Percentiles rank a stretch among this genome's conserved stretches.
These are phyloP conservation scores for Copsychus sechellarum DNA, from an alignment of 2,113 vertebrate genomes.

Conservation along the genomic window DNA sequence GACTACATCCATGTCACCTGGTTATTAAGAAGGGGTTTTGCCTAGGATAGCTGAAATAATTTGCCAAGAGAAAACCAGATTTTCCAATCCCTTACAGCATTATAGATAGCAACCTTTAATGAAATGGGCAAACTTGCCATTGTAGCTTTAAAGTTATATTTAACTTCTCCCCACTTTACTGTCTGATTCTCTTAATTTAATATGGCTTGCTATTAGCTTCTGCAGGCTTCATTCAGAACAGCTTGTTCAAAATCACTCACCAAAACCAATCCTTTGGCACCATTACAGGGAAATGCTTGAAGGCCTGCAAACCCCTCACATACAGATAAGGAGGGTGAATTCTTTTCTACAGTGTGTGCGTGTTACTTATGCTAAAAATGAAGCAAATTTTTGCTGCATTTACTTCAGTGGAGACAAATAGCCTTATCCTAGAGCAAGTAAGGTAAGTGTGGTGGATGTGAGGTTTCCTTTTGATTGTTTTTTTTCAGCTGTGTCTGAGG, in stretches of 20 bases:
- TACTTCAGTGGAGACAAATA: neutral
- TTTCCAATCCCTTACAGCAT: neutral
- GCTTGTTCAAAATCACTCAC: neutral
- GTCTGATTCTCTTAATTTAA: neutral
- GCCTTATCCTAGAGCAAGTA: neutral
- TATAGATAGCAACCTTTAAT: neutral
- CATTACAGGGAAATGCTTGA: neutral
- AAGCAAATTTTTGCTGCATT: neutral
- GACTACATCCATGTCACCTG: too few relatives aligned
- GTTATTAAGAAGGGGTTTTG: neutral
- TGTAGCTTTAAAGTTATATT: neutral
- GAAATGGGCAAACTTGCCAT: neutral
- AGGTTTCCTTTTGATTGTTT: neutral
- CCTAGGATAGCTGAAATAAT: neutral
- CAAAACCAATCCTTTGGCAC: neutral
- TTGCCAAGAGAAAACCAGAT: neutral
- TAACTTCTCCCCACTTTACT: neutral
- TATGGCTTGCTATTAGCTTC: neutral
- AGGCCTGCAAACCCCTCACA: neutral
- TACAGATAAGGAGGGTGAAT: neutral
- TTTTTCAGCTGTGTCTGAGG: neutral
- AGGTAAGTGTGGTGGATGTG: neutral
- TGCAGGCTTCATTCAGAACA: neutral
- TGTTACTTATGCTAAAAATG: neutral
- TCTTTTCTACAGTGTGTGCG: neutral